Base-by-base conservation (phyloP, 2,113 vertebrate species). In the Syrmaticus mikado region DNA sequence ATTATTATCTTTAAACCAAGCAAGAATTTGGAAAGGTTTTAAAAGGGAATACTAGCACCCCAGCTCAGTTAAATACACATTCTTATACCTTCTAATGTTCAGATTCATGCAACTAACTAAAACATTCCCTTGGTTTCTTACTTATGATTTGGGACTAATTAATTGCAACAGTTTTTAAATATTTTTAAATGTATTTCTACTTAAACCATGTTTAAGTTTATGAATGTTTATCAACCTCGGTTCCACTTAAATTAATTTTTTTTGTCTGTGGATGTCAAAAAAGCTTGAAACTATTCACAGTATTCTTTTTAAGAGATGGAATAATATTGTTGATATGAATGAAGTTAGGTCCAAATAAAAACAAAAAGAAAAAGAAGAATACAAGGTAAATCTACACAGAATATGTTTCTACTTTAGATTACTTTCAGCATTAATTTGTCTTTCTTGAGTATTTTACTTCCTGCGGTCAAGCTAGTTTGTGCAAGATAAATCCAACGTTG, bases 401-500 rank as follows among this genome's bases (percentile, higher is more conserved):
- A 36, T 76, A 45, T 48, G 45, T 71, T 71, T 28, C 18, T 78
- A 28, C 30, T 19, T 17, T 65, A 50, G 6, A 38, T 76, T 11
- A 68, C 62, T 76, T 70, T 60, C 38, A 89, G 13, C 6, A 68
- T 60, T 89, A 61, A 36, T 7, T 30, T 48, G 10, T 53, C 22
- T 55, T 77, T 67, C 32, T 75, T 70, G 19, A 45, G 52, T 72
- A 81, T 68, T 87, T 91, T 74, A 58, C 16, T 89, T 85, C 71
- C 70, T 72, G 93, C 53, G 61, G 2, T 46, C 79, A 65, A 62
- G 8, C 6, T 73, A 28, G 10, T 87, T 79, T 77, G 62, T 0
- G 2, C n/a, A 80, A 81, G 72, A 74, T 67, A 86, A 96, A 96
- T 90, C 43, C 87, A 76, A 86, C 65, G 22, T 66, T 85, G 27